phyloP scores from a whole-genome alignment of 2,888 invertebrate genomes.

The Lamellibrachia columna region DNA sequence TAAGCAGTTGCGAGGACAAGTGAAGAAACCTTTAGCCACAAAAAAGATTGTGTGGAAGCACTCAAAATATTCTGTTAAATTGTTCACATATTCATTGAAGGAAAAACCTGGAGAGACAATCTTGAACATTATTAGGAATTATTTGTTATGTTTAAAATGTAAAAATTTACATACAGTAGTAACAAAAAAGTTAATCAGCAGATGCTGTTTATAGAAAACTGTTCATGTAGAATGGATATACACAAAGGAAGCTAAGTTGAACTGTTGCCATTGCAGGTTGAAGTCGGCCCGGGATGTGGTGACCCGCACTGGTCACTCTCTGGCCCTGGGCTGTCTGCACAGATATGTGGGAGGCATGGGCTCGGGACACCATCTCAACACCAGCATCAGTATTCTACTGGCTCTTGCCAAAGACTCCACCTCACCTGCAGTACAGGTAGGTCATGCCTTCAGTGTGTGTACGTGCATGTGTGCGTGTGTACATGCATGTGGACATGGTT shows the following conservation, averaged over 20 bases:
- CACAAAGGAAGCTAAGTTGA: not conserved
- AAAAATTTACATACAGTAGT: not conserved
- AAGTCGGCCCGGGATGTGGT: constrained; percentile 88
- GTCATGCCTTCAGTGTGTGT: constrained; percentile 14
- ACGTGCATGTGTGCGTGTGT: not conserved
- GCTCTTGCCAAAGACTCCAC: constrained; percentile 93
- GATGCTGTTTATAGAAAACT: not conserved
- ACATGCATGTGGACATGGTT: not conserved
- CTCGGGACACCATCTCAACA: constrained; percentile 91
- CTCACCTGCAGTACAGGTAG: constrained; percentile 91
- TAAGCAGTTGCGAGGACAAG: no score
- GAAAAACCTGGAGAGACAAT: no score
- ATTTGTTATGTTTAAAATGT: not conserved
- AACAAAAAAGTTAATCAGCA: not conserved
- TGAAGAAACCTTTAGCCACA: no score
- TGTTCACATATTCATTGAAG: no score
- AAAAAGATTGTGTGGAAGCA: no score
- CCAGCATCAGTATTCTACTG: constrained; percentile 91
- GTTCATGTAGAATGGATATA: not conserved
- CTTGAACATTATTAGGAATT: not conserved
- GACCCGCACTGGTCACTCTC: constrained; percentile 83
- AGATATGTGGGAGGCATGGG: constrained; percentile 95
- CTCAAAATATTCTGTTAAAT: no score
- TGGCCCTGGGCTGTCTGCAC: constrained; percentile 96
- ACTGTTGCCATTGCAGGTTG: constrained; percentile 64